Evolutionary conservation across 2,113 vertebrate genomes (phyloP).

Genomic region (Machaerirhynchus nigripectus): DNA sequence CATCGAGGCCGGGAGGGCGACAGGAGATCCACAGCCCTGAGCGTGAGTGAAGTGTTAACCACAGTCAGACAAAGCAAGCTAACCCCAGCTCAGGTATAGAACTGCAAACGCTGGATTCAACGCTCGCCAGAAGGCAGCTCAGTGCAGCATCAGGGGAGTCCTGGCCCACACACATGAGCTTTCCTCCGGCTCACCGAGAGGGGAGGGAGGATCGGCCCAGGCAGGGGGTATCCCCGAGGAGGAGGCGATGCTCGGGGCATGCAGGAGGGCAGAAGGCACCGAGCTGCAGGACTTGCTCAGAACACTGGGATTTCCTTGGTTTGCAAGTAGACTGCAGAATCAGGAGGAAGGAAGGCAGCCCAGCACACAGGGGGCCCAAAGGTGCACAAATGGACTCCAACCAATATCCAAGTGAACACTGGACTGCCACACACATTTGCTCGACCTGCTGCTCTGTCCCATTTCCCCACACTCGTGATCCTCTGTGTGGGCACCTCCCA

Average conservation of each 20-base stretch:
- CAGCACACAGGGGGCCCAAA: neutral
- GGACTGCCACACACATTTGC: accelerated
- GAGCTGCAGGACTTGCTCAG: neutral
- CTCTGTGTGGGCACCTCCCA: neutral
- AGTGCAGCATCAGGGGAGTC: neutral
- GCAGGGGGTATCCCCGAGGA: neutral
- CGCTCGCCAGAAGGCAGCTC: neutral
- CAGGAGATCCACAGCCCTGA: neutral
- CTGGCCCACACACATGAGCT: accelerated
- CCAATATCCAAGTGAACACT: accelerated
- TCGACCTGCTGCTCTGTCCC: neutral
- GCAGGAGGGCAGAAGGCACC: neutral
- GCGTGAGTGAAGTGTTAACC: neutral
- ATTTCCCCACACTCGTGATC: accelerated
- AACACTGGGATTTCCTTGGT: neutral
- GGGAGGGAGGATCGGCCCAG: accelerated
- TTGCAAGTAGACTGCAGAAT: neutral
- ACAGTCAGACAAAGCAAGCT: neutral
- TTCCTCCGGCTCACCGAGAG: neutral
- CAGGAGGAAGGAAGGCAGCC: neutral
- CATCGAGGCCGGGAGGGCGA: neutral
- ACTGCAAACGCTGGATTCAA: accelerated
- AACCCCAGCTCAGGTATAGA: accelerated
- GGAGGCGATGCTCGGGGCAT: accelerated
- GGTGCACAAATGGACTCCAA: neutral